Percentiles rank a stretch among this genome's conserved stretches.
Conservation (phyloP, 2,113 vertebrate genomes). For the Dromaius novaehollandiae region DNA sequence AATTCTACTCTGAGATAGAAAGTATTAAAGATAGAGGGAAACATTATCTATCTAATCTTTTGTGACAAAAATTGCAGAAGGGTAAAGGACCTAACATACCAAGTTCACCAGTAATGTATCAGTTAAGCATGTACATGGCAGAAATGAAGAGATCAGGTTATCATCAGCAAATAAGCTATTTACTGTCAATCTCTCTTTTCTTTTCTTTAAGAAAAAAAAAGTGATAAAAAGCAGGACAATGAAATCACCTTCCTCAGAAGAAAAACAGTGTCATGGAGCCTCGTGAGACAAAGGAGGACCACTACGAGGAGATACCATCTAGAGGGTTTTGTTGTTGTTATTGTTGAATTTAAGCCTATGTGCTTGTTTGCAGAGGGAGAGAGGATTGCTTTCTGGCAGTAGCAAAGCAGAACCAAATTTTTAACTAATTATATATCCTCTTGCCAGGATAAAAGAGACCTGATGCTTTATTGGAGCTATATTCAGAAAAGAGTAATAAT, state of each 20-base stretch:
- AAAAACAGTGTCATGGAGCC: neutral
- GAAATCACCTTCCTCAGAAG: neutral
- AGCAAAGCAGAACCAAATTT: neutral
- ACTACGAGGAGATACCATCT: neutral
- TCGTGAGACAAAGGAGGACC: neutral
- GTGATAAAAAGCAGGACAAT: neutral
- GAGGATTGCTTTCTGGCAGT: neutral
- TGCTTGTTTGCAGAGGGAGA: neutral
- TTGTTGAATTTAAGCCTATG: neutral
- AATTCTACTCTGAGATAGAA: neutral
- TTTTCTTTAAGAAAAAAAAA: neutral
- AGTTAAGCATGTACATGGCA: neutral
- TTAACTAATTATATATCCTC: neutral
- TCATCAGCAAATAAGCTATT: neutral
- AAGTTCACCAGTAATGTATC: neutral
- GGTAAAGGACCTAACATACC: neutral
- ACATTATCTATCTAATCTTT: neutral
- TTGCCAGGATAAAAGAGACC: neutral
- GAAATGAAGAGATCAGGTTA: neutral
- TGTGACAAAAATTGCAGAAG: neutral
- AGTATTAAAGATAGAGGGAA: neutral
- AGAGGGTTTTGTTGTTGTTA: neutral
- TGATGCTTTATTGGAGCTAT: neutral
- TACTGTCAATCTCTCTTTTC: neutral
- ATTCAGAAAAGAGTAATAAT: neutral